Evolutionary conservation across 1,140 invertebrate genomes (phyloP), one percentile per base, ranked within the genome.

Genomic region (Ceratosolen fusciceps): DNA sequence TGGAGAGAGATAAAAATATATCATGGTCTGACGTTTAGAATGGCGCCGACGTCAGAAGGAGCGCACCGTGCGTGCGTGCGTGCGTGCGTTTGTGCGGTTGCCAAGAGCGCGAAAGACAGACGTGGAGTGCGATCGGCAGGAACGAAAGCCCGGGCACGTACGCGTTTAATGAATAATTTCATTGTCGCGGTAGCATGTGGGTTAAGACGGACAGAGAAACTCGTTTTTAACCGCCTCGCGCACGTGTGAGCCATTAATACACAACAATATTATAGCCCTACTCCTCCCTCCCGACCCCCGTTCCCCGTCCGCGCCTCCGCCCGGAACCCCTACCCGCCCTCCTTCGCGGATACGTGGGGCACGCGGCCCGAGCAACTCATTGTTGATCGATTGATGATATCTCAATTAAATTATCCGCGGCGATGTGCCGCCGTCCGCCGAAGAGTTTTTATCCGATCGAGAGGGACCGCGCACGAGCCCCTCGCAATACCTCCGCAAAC

Each of bases 191-290:
- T 29, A 37, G 21, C 52, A 24, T 24, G 29, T 24, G 12, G 21
- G 19, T 21, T 52, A 31, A 16, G 14, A 7, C 16, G 43, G 56
- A 29, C 16, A 60, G 56, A 29, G 71, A 74, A 60, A 74, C 72
- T 74, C 52, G 54, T 39, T 37, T 34, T 37, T 37, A 37, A 65
- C 39, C 26, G 19, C 26, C 24, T 26, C 16, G 39, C 19, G 37
- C 72, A 74, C 72, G 72, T 60, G 72, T 37, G 54, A 34, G 24
- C 56, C 72, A 56, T 74, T 62, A 74, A 74, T 74, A 74, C 37
- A 26, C 14, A 47, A n/a, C n/a, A n/a, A n/a, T n/a, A n/a, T n/a
- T n/a, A n/a, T n/a, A n/a, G n/a, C n/a, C n/a, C n/a, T n/a, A n/a
- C n/a, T n/a, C 43, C 7, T 16, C 7, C 43, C 43, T 16, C 43